Evolutionary conservation across 2,113 vertebrate species (phyloP).

Genomic region (Eolophus roseicapilla): DNA sequence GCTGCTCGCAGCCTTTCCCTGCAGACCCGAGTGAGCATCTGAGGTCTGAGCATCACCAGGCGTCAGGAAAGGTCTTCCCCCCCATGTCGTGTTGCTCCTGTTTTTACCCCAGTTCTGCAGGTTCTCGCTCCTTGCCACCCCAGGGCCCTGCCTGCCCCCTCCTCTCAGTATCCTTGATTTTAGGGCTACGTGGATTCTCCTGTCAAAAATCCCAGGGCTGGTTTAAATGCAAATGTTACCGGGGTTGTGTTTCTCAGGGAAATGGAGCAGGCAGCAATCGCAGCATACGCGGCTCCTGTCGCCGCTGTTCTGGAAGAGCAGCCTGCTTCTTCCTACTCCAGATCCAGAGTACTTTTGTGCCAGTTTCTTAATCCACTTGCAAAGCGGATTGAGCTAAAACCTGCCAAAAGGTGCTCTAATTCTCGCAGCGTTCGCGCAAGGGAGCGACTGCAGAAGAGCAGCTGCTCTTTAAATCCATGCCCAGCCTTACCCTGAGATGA

Average conservation of each 20-base stretch:
- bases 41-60: background rate
- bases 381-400: slow-evolving; percentile 46
- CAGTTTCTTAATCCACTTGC: slow-evolving; percentile 48
- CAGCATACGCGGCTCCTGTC: background rate
- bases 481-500: background rate
- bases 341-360: slow-evolving; percentile 42
- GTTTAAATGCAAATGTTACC: background rate
- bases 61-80: background rate
- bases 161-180: background rate
- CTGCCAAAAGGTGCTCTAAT: slow-evolving; percentile 41
- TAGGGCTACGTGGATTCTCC: background rate
- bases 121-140: background rate
- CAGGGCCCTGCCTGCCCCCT: background rate
- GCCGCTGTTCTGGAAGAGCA: background rate
- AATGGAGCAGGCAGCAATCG: slow-evolving; percentile 53
- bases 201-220: background rate
- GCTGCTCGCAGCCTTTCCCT: background rate
- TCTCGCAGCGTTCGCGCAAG: background rate
- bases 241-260: slow-evolving; percentile 1
- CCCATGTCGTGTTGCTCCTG: background rate
- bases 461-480: background rate
- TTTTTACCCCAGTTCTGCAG: background rate
- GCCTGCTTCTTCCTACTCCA: slow-evolving; percentile 30
- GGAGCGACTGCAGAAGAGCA: background rate
- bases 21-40: background rate